Base-by-base conservation (phyloP, 1,140 invertebrate species). In the Drosophila rufa region DNA sequence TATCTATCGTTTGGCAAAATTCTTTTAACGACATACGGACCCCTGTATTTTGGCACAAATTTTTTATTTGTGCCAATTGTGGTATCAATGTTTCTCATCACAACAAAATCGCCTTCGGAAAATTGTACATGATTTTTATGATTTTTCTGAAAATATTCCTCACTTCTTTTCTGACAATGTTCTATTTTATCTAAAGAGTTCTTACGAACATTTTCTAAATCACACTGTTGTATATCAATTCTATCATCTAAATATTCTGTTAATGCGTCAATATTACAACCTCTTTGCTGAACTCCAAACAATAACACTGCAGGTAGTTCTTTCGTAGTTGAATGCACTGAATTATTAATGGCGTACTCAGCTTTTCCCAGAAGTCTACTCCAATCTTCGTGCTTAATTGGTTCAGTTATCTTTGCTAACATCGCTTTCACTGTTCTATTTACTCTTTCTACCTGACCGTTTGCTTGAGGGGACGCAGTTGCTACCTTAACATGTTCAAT, bases 351-450 rank as follows among this genome's bases (percentile, higher is more conserved):
- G 4, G 27, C 27, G n/a, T 46, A 46, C 4, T 46, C 45, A 3
- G 45, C 45, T 9, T 19, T 46, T 46, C 4, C 17, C 5, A 19
- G 17, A 8, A 46, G n/a, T 46, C 9, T 46, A 9, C 45, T 22
- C 45, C n/a, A 46, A 46, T 46, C 45, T 46, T 46, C 45, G n/a
- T 46, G 45, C 38, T 40, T 40, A 12, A 40, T 40, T 11, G 38
- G 38, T 14, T 40, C 9, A 30, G 11, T 40, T 40, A 40, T 40
- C 9, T 40, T 40, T 4, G 38, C 7, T 40, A 40, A 14, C 38
- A 40, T 40, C 3, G 38, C 38, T 40, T 40, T 40, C 14, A 40
- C 14, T 40, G 38, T 40, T 40, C 3, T 12, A 40, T 40, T 40
- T 40, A 40, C 38, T 40, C 38, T 11, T 11, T 40, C 38, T 46